Percentiles rank a stretch among this genome's conserved stretches.
These are phyloP conservation scores for Mustela lutreola DNA, from an alignment of 2,113 vertebrate genomes.

Conservation along the genomic window DNA sequence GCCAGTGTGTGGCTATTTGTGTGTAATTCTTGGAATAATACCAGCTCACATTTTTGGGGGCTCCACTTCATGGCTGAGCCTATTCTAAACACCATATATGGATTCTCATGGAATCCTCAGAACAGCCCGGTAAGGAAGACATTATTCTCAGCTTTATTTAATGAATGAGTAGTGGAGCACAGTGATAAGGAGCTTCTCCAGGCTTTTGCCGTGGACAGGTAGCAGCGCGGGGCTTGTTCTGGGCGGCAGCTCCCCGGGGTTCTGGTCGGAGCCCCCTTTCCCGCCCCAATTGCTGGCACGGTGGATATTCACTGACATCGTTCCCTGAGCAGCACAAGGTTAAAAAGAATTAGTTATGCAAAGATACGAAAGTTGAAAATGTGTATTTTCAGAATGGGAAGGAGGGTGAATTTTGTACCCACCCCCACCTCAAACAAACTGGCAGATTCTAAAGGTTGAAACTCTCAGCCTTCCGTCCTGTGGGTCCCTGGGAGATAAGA, in stretches of 20 bases:
- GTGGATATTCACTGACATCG: neutral
- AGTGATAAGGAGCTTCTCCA: neutral
- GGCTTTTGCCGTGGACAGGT: neutral
- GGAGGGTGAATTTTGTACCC: neutral
- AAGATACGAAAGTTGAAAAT: neutral
- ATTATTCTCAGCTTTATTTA: neutral
- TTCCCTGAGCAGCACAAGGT: neutral
- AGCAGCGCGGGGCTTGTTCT: too few species aligned
- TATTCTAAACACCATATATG: neutral
- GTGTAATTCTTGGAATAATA: neutral
- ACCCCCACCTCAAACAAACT: neutral
- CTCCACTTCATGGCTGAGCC: neutral
- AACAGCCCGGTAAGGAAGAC: neutral
- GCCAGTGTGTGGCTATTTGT: neutral
- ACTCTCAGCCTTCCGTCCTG: neutral
- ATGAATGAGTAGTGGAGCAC: neutral
- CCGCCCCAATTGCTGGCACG: fast-evolving
- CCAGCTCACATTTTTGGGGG: neutral
- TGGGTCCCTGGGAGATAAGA: neutral
- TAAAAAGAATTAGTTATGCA: constrained; percentile 38
- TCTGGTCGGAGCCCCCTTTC: neutral
- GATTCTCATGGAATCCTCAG: neutral
- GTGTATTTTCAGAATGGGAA: constrained; percentile 41
- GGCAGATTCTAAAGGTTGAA: neutral
- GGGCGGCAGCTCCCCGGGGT: neutral